Conservation (phyloP, 1,140 invertebrate genomes). For the Dendrolimus kikuchii region DNA sequence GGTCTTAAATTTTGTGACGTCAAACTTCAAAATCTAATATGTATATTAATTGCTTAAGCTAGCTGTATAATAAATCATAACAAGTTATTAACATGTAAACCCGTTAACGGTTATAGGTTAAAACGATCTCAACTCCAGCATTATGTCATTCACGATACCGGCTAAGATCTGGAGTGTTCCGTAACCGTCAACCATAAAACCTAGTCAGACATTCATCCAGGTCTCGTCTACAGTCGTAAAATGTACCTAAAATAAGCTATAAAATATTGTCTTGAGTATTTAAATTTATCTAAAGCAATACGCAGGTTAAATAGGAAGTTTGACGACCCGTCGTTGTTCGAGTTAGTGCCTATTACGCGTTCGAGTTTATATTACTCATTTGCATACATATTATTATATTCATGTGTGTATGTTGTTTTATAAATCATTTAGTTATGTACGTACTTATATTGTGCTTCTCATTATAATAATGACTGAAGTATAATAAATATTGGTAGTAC, state of each 20-base stretch:
- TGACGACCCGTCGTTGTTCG: too few relatives aligned
- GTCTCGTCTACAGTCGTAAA: conserved; percentile 56
- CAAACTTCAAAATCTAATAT: too few relatives aligned
- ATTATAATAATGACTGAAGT: too few relatives aligned
- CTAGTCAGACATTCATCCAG: conserved; percentile 47
- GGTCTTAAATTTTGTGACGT: too few relatives aligned
- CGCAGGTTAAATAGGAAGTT: conserved; percentile 30
- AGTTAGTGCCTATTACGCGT: too few relatives aligned
- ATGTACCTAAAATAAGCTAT: conserved; percentile 61
- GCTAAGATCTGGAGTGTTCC: conserved; percentile 11
- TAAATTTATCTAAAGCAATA: conserved; percentile 55
- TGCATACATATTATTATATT: too few relatives aligned
- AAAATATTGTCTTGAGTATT: conserved; percentile 66
- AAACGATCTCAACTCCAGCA: conserved; percentile 8
- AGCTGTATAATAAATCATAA: background rate
- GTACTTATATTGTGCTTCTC: too few relatives aligned
- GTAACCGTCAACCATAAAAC: conserved; percentile 41
- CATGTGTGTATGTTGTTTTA: too few relatives aligned
- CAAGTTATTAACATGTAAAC: background rate
- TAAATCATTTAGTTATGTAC: too few relatives aligned
- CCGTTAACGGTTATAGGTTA: background rate
- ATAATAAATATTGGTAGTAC: too few relatives aligned
- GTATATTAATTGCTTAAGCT: too few relatives aligned
- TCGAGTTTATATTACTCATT: too few relatives aligned
- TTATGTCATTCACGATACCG: conserved; percentile 16